Base-by-base conservation (phyloP, 2,113 vertebrate genomes). In the Setophaga petechia region DNA sequence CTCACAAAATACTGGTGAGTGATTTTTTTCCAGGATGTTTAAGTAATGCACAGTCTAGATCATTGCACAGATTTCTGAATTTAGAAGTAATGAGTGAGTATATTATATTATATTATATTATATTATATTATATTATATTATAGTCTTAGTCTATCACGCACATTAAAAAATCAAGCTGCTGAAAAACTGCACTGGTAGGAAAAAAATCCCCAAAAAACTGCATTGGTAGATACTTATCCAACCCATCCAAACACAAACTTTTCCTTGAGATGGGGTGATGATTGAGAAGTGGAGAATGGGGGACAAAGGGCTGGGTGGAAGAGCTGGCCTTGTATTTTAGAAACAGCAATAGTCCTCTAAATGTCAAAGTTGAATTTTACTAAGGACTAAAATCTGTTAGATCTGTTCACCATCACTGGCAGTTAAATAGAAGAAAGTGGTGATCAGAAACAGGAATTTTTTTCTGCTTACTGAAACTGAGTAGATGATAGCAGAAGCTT, bases 231-330 rank as follows among this genome's bases (percentile, higher is more conserved):
- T 80, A 39, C n/a, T 89, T 73, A 41, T 71, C 24, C 19, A 47
- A 17, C n/a, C 5, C 23, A 51, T 55, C 15, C 49, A 73, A 72
- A 46, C 33, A 69, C 4, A n/a, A 54, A 39, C 4, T n/a, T 62
- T 87, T 77, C 43, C 6, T 18, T 63, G 65, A 13, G 16, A 10
- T 5, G 0, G 2, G 10, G 9, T 8, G 30, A 20, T 0, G 1
- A 44, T 8, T 43, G 58, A 67, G n/a, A 88, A 49, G 8, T 8
- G 7, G 35, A 59, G 27, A 46, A 13, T 31, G 3, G 5, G 21
- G 37, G 4, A 30, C 28, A 59, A 63, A 79, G 18, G 55, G 14
- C 23, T 61, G 12, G 8, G 33, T 67, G 44, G 14, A 86, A 55
- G 41, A 43, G 76, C 54, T 69, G 39, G 2, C 31, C 14, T 4